phyloP scores from a whole-genome alignment of 1,140 invertebrate species.

The Drosophila simulans region DNA sequence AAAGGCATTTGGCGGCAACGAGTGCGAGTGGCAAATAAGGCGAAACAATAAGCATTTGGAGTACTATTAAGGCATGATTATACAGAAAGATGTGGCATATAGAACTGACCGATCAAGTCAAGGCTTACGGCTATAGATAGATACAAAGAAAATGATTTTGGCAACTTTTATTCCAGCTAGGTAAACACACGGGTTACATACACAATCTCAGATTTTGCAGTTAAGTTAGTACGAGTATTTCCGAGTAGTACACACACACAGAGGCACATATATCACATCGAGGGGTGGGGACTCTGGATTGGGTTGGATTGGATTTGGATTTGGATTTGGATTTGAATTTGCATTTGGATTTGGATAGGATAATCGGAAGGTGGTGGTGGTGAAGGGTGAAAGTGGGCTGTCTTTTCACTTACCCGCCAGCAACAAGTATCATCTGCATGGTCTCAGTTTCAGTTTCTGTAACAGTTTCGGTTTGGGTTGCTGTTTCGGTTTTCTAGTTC shows the following conservation, averaged over 20 bases:
- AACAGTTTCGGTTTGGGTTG: conserved; percentile 4
- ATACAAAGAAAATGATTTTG: background rate
- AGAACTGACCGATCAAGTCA: background rate
- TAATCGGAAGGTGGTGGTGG: conserved; percentile 4
- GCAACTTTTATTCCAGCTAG: background rate
- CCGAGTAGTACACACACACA: conserved; percentile 27
- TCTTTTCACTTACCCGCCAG: conserved; percentile 82
- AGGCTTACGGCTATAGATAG: background rate
- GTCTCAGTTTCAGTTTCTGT: conserved; percentile 25
- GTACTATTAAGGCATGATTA: background rate
- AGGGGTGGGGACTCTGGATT: background rate
- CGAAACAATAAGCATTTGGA: conserved; percentile 21
- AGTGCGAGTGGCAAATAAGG: conserved; percentile 29
- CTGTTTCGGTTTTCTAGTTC: conserved; percentile 2
- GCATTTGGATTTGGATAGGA: background rate
- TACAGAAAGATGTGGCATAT: background rate
- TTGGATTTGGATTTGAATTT: background rate
- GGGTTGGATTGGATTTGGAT: background rate
- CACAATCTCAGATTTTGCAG: background rate
- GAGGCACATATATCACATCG: conserved; percentile 25
- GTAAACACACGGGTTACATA: conserved; percentile 7
- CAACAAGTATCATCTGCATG: conserved; percentile 85
- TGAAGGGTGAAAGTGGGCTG: conserved; percentile 12
- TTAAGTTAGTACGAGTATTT: conserved; percentile 13
- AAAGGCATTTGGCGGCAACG: conserved; percentile 38